Evolutionary conservation across 2,113 vertebrate species (phyloP), one percentile per base, ranked within the genome.

Genomic region (Excalfactoria chinensis): DNA sequence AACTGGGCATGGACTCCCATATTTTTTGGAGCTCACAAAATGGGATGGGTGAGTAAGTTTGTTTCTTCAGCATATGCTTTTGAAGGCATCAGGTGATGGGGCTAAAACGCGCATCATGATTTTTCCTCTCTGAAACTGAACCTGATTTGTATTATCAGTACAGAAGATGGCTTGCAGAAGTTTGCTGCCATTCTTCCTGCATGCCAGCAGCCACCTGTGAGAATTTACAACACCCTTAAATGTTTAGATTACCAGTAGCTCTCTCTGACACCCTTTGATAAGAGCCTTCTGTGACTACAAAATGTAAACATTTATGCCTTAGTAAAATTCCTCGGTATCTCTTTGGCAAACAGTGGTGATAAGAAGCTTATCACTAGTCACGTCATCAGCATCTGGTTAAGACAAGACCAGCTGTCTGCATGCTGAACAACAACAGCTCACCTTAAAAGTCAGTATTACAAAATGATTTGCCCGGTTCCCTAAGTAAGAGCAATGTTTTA

Each of bases 1-100:
- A 98, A 98, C 90, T 98, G 98, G 98, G 94, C 97, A 2, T 98
- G 98, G 98, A 96, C 97, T 32, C 97, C 97, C 13, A 16, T 98
- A 58, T 98, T 98, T 89, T 98, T 98, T 44, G 96, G 97, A 25
- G 89, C 95, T 58, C 97, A 97, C 71, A 97, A 96, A 86, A 96
- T 97, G 70, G 97, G 98, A 80, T 97, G 97, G 98, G 98, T 98
- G 19, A 40, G 79, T 83, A 59, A 77, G 2, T 18, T 30, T 63
- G 26, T 58, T 81, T 63, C 41, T 25, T 55, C 35, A 28, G 19
- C 32, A 10, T 9, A 69, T 18, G 18, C 13, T 64, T 35, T n/a
- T 68, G 25, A 28, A 49, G 20, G 70, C 46, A 23, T 32, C 77
- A 68, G 25, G 15, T 60, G 28, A 41, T 17, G 51, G 44, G 8